Percentiles rank a stretch among this genome's conserved stretches.
Conservation (phyloP, 1,140 invertebrate genomes). For the Planococcus citri region DNA sequence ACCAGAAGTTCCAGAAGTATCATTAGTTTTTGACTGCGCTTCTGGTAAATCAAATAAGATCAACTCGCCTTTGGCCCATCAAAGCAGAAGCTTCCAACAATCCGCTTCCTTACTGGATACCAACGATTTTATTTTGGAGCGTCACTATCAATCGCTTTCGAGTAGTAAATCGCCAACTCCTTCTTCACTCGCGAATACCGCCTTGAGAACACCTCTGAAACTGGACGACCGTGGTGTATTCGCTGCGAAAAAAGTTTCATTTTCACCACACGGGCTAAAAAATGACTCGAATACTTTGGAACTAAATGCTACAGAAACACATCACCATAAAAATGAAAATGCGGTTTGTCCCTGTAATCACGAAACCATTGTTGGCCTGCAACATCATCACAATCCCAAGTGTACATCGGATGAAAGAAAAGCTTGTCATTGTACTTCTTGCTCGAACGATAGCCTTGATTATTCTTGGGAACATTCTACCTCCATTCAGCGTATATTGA, state of each 20-base stretch:
- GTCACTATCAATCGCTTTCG: no score
- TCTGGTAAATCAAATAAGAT: no score
- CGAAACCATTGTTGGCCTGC: neutral
- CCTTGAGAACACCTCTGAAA: neutral
- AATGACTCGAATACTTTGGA: neutral
- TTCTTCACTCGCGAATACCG: neutral
- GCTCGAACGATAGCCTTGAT: neutral
- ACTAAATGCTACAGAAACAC: no score
- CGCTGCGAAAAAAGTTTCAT: neutral
- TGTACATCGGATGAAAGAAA: neutral
- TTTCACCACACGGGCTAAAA: neutral
- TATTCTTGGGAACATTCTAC: neutral
- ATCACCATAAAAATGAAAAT: neutral
- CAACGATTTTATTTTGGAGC: no score
- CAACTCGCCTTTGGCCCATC: no score
- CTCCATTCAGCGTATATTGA: neutral
- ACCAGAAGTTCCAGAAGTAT: neutral
- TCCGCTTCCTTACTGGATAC: no score
- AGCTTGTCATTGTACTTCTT: neutral
- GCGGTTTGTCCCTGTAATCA: neutral
- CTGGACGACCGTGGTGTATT: neutral
- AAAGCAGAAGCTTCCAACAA: no score
- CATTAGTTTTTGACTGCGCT: neutral
- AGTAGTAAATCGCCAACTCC: neutral
- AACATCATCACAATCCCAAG: neutral